Conservation (phyloP, 2,797 vertebrate species). For the Neopelma chrysocephalum region DNA sequence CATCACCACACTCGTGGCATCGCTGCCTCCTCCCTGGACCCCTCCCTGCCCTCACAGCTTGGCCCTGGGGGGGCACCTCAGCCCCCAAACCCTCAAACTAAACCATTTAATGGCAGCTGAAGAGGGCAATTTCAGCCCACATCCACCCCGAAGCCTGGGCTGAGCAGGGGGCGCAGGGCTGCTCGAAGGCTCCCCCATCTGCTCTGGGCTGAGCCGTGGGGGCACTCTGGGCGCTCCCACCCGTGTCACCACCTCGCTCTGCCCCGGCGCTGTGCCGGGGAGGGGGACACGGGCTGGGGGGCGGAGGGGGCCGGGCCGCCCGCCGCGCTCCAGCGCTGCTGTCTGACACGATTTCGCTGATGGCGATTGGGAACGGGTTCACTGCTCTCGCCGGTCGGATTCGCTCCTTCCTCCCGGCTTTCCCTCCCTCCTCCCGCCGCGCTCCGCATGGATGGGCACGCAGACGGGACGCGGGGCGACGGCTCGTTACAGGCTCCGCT, state of each 20-base stretch:
- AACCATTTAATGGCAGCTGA: background rate
- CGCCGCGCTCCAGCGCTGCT: background rate
- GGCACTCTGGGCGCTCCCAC: background rate
- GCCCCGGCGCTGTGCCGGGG: fast-evolving
- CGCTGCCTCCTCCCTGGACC: background rate
- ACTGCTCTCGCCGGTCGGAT: background rate
- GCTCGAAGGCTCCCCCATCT: background rate
- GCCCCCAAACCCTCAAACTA: background rate
- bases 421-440: background rate
- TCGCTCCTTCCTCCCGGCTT: background rate
- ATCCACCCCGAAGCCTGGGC: background rate
- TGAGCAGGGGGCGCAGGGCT: background rate
- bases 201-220: background rate
- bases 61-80: background rate
- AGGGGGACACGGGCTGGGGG: background rate
- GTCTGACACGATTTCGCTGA: constrained; percentile 14
- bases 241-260: fast-evolving
- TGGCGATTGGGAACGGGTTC: background rate
- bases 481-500: background rate
- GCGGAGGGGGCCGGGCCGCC: background rate
- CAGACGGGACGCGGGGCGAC: constrained; percentile 9
- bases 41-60: fast-evolving
- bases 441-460: background rate
- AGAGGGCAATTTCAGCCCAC: fast-evolving
- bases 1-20: background rate